phyloP scores from a whole-genome alignment of 2,797 vertebrate species.

The Pachyuromys duprasi region DNA sequence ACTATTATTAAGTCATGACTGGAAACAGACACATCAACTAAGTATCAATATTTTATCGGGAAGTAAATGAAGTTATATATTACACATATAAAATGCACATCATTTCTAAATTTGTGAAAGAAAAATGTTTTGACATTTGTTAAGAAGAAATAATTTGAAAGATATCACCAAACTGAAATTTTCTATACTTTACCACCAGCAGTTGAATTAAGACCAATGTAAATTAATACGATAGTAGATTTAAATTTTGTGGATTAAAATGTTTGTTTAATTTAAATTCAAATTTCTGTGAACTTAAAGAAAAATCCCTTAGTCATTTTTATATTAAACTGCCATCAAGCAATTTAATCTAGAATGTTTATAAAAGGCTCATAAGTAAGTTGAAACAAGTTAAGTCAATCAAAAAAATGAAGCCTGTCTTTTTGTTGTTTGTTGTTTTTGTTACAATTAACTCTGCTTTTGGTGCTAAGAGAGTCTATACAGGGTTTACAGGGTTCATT shows the following conservation, averaged over 20 bases:
- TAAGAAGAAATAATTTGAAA: slow-evolving; percentile 53
- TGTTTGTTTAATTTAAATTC: neutral
- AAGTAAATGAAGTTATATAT: neutral
- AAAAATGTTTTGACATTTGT: neutral
- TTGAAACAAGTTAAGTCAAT: slow-evolving; percentile 23
- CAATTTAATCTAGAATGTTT: slow-evolving; percentile 46
- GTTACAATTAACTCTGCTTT: neutral
- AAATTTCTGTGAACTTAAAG: slow-evolving; percentile 32
- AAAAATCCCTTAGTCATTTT: slow-evolving; percentile 26
- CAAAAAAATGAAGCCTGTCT: slow-evolving; percentile 25
- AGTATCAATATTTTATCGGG: neutral
- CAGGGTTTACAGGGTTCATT: slow-evolving; percentile 53
- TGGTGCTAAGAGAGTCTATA: slow-evolving; percentile 38
- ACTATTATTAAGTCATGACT: neutral
- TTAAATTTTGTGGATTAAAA: slow-evolving; percentile 24
- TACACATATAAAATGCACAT: neutral
- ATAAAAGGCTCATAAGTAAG: neutral
- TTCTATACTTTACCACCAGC: neutral
- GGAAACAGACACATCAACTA: neutral
- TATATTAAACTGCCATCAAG: neutral
- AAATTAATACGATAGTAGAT: neutral
- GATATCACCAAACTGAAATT: neutral
- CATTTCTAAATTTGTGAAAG: neutral
- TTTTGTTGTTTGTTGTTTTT: neutral
- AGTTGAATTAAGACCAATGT: slow-evolving; percentile 35